Percentiles rank a stretch among this genome's conserved stretches.
Evolutionary conservation across 2,113 vertebrate genomes (phyloP).

Genomic region (Pycnonotus jocosus): DNA sequence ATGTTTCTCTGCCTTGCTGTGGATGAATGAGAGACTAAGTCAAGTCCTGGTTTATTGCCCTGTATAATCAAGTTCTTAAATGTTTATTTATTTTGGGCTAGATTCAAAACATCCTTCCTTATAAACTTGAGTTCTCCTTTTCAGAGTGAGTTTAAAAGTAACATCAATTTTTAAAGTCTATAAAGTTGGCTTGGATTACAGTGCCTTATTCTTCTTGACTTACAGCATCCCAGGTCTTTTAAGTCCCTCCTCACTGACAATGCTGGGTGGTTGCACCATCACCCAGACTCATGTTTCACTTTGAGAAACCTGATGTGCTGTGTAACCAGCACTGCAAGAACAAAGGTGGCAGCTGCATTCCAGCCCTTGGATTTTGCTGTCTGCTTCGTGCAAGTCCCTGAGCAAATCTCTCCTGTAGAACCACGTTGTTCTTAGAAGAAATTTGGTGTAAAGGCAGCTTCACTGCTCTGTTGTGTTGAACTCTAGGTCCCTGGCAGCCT

Average conservation of each 20-base stretch:
- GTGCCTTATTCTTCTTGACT: neutral
- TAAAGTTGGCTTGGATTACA: neutral
- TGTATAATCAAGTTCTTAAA: neutral
- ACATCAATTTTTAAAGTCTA: neutral
- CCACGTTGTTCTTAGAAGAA: neutral
- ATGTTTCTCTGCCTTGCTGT: neutral
- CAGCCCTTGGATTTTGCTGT: neutral
- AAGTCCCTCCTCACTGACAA: neutral
- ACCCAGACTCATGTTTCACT: neutral
- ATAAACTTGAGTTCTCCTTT: neutral
- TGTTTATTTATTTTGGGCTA: neutral
- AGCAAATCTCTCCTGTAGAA: neutral
- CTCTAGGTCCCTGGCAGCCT: neutral
- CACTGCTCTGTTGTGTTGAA: neutral
- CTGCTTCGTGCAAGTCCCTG: neutral
- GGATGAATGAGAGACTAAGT: neutral
- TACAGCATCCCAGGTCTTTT: neutral
- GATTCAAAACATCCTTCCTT: neutral
- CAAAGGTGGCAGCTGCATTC: neutral
- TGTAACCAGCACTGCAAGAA: neutral
- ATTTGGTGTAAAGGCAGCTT: neutral
- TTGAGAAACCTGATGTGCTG: neutral
- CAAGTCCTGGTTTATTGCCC: neutral
- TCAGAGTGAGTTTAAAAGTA: neutral
- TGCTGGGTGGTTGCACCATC: neutral